Evolutionary conservation across 2,797 vertebrate species (phyloP).

Genomic region (Gymnocypris eckloni): DNA sequence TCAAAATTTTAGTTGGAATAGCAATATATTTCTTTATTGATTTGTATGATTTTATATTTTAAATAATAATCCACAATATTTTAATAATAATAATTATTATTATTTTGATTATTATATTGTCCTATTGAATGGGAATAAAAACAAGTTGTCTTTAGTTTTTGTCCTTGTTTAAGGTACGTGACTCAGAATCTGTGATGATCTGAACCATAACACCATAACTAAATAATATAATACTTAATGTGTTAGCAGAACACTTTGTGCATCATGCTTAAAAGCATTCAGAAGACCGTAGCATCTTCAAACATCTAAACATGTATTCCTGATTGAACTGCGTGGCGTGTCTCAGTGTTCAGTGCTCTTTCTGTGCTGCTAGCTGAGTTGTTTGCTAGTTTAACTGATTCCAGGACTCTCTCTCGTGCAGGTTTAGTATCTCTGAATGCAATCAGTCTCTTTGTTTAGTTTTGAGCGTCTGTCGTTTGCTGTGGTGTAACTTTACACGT

Average conservation of each 20-base stretch:
- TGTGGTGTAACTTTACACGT: constrained; percentile 25
- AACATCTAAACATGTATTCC: not conserved
- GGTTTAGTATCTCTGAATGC: not conserved
- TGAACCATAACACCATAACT: not conserved
- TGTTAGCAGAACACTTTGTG: not conserved
- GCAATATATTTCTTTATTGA: not conserved
- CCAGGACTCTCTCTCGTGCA: not conserved
- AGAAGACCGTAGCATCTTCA: not conserved
- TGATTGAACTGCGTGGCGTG: too few species aligned
- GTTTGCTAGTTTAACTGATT: constrained; percentile 7
- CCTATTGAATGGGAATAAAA: not conserved
- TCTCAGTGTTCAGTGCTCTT: too few species aligned
- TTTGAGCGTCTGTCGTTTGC: constrained; percentile 13
- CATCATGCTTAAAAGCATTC: not conserved
- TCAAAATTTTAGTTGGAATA: too few species aligned
- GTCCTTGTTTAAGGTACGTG: not conserved
- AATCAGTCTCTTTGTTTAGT: constrained; percentile 41
- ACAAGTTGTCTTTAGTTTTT: not conserved
- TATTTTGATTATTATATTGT: not conserved
- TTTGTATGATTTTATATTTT: not conserved
- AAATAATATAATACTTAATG: not conserved
- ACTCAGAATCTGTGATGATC: too few species aligned
- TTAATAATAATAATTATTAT: not conserved
- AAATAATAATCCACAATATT: not conserved
- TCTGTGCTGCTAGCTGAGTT: not conserved